Percentiles rank a stretch among this genome's conserved stretches.
phyloP scores from a whole-genome alignment of 2,888 invertebrate genomes.

The Ptychoptera albimana region DNA sequence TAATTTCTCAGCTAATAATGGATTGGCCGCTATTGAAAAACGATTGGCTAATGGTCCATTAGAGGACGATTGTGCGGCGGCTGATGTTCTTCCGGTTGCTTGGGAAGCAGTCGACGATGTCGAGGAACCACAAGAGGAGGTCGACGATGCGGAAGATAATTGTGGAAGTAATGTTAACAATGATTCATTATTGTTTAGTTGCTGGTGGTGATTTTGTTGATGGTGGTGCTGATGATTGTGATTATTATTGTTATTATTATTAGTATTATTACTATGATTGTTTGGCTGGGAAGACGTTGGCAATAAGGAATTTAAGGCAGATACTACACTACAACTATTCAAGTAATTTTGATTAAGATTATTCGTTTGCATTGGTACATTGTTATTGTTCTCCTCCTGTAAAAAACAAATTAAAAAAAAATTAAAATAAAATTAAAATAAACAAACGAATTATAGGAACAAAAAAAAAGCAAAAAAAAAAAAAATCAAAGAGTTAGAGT shows the following conservation, averaged over 20 bases:
- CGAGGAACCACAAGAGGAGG: conserved; percentile 1
- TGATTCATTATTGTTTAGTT: conserved; percentile 5
- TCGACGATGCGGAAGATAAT: background rate
- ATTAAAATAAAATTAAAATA: too few species aligned
- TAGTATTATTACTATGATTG: background rate
- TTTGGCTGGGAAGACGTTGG: background rate
- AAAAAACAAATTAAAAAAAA: conserved; percentile 14
- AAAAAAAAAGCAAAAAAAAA: conserved; percentile 5
- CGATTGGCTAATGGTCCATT: conserved; percentile 38
- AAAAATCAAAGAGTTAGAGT: conserved; percentile 13
- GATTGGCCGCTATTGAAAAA: conserved; percentile 74
- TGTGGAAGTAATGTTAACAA: too few species aligned
- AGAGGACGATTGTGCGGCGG: conserved; percentile 33
- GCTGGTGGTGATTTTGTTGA: conserved; percentile 11
- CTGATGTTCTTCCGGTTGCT: conserved; percentile 24
- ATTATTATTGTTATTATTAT: background rate
- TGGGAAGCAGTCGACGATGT: background rate
- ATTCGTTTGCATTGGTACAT: conserved; percentile 19
- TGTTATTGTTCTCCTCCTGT: conserved; percentile 30
- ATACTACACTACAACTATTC: too few species aligned
- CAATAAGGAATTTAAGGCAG: too few species aligned
- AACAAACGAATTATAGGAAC: too few species aligned
- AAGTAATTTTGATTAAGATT: conserved; percentile 5
- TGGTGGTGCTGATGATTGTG: background rate
- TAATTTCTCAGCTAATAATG: conserved; percentile 66